Evolutionary conservation across 2,797 vertebrate species (phyloP), one percentile per base, ranked within the genome.

Genomic region (Lates japonicus): DNA sequence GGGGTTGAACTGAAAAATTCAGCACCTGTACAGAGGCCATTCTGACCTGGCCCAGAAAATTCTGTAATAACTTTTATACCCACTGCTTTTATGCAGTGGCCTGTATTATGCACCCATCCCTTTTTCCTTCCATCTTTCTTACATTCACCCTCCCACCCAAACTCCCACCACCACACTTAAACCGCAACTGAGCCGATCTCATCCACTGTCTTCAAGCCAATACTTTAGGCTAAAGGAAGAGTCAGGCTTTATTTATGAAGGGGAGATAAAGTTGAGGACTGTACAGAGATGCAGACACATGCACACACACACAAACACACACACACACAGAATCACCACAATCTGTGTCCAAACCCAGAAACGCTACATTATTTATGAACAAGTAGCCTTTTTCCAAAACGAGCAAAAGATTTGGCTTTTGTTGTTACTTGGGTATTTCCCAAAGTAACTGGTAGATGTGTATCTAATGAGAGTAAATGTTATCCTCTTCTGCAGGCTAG

Each of bases 41-140:
- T 90, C 78, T 71, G 84, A 88, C 82, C 87, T 89, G 88, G 80
- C 84, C 88, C 75, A 81, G 79, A 87, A 87, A 83, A 86, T 37
- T 87, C 89, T 91, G 89, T 73, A 61, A 80, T 84, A 81, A 82
- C 83, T 89, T 93, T 92, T 85, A 88, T 93, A 93, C 86, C 83
- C 83, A 88, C 81, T 90, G 89, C 83, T 80, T 92, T 90, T 92
- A 91, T 91, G 92, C 92, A 94, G 93, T 94, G 91, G 70, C 83
- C 90, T 64, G 82, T 91, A 85, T 89, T 88, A 87, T 83, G 64
- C 86, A 77, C 75, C 85, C 90, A 81, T 91, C 83, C 75, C 72
- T 90, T 84, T 76, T 83, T 88, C 88, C 88, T 81, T 93, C 87
- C 75, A 86, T 90, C 90, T 89, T 88, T 77, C 84, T 84, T 82